Evolutionary conservation across 2,113 vertebrate species (phyloP).

Genomic region (Brienomyrus brachyistius): DNA sequence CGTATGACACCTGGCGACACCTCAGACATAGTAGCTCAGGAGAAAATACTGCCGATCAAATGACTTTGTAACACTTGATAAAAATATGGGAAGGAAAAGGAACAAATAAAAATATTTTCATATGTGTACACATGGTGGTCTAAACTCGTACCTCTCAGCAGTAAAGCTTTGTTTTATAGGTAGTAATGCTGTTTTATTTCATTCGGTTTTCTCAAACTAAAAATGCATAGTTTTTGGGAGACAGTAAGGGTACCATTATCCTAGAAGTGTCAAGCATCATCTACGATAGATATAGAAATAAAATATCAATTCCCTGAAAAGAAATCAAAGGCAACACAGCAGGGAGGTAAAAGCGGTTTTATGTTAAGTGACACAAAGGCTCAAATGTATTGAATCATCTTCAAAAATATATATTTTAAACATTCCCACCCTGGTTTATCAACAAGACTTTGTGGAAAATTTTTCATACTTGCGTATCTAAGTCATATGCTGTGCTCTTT

Average conservation of each 20-base stretch:
- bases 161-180: not conserved
- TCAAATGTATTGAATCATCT: not conserved
- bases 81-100: not conserved
- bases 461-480: not conserved
- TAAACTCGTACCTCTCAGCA: not conserved
- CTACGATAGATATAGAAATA: not conserved
- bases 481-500: not conserved
- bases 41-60: not conserved
- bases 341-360: not conserved
- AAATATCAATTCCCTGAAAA: not conserved
- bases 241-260: not conserved
- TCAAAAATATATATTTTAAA: not conserved
- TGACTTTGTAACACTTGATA: not conserved
- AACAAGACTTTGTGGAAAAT: not conserved
- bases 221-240: not conserved
- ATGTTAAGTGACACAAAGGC: not conserved
- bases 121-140: not conserved
- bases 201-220: not conserved
- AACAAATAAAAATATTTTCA: not conserved
- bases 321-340: not conserved
- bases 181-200: not conserved
- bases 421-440: not conserved
- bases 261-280: not conserved
- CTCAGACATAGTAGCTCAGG: not conserved
- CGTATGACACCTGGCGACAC: not conserved